Base-by-base conservation (phyloP, 1,140 invertebrate species). In the Drosophila burlai region DNA sequence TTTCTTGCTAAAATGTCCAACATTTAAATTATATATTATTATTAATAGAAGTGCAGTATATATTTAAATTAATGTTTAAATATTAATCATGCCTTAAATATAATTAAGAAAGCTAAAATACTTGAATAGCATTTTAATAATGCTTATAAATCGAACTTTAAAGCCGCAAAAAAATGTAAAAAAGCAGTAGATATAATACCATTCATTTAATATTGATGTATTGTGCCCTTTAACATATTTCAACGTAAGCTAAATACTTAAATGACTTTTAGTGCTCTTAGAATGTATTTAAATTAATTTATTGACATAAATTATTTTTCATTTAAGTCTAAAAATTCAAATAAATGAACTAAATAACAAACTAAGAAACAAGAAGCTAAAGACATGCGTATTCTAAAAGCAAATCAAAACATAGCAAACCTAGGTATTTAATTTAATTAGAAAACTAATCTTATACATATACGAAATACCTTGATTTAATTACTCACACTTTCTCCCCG, bases 401-500 rank as follows among this genome's bases (percentile, higher is more conserved):
- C 31, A 54, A 13, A 9, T 10, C 9, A 54, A 21, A 16, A 2
- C 0, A 1, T 15, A 9, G 18, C 31, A 5, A 5, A 9, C 11
- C 9, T 2, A 13, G 5, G 29, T 24, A 18, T 34, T 34, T 21
- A 5, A 5, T 38, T 38, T 21, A 54, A 21, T 36, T 38, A 16
- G 4, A 3, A 38, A 16, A 55, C 18, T 10, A 24, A 38, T 24
- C 8, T 9, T 15, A 5, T 26, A 26, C 24, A 26, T 5, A 15
- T 9, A 24, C 5, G 13, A 16, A 24, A 13, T 24, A 13, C 6
- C 11, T 16, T 24, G 34, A 40, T 1, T 55, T 24, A 55, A 55
- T 55, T 40, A 55, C 54, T 42, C 57, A 31, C 26, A 21, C 47
- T 67, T 71, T 71, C 63, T 68, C 4, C 11, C 60, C 43, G 52